Evolutionary conservation across 2,113 vertebrate species (phyloP).

Genomic region (Calidris pugnax): DNA sequence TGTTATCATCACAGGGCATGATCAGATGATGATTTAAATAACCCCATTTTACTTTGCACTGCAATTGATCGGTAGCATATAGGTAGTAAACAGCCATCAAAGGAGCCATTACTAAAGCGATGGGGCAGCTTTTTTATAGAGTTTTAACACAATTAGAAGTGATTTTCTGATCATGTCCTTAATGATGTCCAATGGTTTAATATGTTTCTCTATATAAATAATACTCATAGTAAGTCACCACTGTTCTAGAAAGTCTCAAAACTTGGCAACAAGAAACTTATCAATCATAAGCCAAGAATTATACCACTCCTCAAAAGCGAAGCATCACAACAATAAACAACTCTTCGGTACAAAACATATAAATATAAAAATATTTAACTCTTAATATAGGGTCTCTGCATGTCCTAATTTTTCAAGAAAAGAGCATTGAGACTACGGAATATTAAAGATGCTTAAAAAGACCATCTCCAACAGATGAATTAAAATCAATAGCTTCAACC

Average conservation of each 20-base stretch:
- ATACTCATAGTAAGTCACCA: constrained; percentile 15
- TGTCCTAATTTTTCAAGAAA: constrained; percentile 4
- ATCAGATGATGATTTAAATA: constrained; percentile 34
- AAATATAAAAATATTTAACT: constrained; percentile 51
- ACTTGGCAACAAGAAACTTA: constrained; percentile 66
- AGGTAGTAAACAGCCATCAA: not conserved
- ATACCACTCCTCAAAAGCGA: constrained; percentile 47
- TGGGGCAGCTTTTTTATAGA: not conserved
- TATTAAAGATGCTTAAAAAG: constrained; percentile 34
- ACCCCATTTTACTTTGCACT: not conserved
- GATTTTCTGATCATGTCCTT: constrained; percentile 53
- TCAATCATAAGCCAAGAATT: constrained; percentile 9
- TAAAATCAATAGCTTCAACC: constrained; percentile 1
- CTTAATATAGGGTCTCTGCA: constrained; percentile 4
- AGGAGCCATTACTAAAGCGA: not conserved
- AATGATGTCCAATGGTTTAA: constrained; percentile 31
- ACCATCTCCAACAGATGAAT: constrained; percentile 5
- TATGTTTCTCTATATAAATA: constrained; percentile 40
- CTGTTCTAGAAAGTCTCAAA: constrained; percentile 62
- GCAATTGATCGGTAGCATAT: not conserved
- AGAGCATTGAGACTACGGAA: not conserved
- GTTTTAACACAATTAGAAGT: not conserved
- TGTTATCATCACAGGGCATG: constrained; percentile 38
- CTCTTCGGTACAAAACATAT: constrained; percentile 44
- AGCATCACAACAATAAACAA: constrained; percentile 36